A percentile compares a stretch with the other conserved stretches of the same genome.
Evolutionary conservation across 2,797 vertebrate species (phyloP).

Genomic region (Oreonectes daqikongensis): DNA sequence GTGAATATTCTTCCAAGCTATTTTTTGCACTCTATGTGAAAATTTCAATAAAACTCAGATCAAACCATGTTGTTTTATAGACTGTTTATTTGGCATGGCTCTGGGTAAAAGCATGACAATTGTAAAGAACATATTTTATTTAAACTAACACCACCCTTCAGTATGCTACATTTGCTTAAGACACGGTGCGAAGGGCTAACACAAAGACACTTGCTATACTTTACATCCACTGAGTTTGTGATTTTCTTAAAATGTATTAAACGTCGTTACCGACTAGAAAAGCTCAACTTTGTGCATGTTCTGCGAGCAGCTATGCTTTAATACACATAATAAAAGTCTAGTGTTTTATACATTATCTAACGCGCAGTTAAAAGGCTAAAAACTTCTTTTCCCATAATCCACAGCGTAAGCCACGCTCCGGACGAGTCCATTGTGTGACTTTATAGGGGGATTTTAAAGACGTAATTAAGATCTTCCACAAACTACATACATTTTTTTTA

Average conservation of each 20-base stretch:
- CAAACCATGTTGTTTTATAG: slow-evolving; percentile 33
- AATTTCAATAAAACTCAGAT: slow-evolving; percentile 77
- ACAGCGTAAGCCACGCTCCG: slow-evolving; percentile 36
- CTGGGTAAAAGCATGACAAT: no score
- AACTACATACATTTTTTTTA: background rate
- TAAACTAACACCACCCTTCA: background rate
- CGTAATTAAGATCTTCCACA: background rate
- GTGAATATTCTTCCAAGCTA: slow-evolving; percentile 58
- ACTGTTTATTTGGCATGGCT: slow-evolving; percentile 10
- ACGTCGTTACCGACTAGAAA: background rate
- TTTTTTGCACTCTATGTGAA: slow-evolving; percentile 70
- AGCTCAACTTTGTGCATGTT: background rate
- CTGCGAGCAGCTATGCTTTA: no score
- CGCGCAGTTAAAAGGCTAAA: background rate
- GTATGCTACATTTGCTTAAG: slow-evolving; percentile 1
- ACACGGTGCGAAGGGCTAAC: background rate
- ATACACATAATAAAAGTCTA: background rate
- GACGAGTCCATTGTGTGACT: slow-evolving; percentile 34
- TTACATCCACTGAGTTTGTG: background rate
- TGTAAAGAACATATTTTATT: background rate
- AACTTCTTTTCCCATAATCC: slow-evolving; percentile 53
- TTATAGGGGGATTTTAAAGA: background rate
- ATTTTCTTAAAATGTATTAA: background rate
- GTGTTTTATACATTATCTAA: background rate
- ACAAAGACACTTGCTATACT: background rate